Conservation (phyloP, 1,140 invertebrate genomes). For the Wiebesia pumilae region DNA sequence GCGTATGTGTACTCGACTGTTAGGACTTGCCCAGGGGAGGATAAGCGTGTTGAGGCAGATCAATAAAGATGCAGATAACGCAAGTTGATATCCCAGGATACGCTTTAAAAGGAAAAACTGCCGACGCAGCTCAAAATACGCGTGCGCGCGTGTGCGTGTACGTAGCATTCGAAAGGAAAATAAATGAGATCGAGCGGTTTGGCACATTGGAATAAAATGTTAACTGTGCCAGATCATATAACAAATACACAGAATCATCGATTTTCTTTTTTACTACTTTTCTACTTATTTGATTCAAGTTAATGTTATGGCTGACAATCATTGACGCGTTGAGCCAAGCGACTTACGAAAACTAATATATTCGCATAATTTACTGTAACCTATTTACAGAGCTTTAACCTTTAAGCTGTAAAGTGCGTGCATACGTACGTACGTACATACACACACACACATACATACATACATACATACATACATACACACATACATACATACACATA, state of each 20-base stretch:
- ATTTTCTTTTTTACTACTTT: neutral
- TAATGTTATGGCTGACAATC: neutral
- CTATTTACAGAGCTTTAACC: too few relatives aligned
- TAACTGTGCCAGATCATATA: neutral
- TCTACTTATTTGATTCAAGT: neutral
- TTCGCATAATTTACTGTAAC: too few relatives aligned
- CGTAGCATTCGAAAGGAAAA: neutral
- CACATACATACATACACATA: too few relatives aligned
- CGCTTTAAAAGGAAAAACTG: neutral
- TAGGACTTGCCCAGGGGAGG: neutral
- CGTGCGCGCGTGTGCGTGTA: too few relatives aligned
- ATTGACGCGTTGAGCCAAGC: neutral
- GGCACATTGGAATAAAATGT: neutral
- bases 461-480: too few relatives aligned
- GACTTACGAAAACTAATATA: too few relatives aligned
- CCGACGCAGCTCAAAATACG: neutral
- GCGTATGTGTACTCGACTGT: neutral
- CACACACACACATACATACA: too few relatives aligned
- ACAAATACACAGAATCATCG: neutral
- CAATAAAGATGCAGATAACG: conserved; percentile 21
- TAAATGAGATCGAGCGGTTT: neutral
- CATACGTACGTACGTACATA: too few relatives aligned
- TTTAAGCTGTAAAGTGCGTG: too few relatives aligned
- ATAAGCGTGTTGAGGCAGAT: neutral
- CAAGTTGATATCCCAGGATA: neutral